Base-by-base conservation (phyloP, 1,140 invertebrate species). In the Wiebesia pumilae region DNA sequence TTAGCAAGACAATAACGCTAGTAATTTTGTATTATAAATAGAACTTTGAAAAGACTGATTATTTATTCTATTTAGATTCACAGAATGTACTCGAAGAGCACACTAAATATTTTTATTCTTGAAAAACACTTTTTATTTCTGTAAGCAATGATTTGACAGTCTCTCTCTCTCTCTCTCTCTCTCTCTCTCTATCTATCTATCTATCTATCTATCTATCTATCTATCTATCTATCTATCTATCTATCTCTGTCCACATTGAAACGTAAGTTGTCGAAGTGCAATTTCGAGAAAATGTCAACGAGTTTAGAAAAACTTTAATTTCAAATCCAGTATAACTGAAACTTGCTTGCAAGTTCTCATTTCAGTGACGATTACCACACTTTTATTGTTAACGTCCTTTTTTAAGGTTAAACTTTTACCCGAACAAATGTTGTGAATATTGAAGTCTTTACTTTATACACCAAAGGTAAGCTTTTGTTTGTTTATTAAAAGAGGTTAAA, bases 251-350 rank as follows among this genome's bases (percentile, higher is more conserved):
- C n/a, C n/a, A n/a, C n/a, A n/a, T n/a, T n/a, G n/a, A n/a, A n/a
- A n/a, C n/a, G n/a, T n/a, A n/a, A n/a, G n/a, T n/a, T n/a, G n/a
- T n/a, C n/a, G n/a, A n/a, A n/a, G n/a, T n/a, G n/a, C n/a, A n/a
- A n/a, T n/a, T n/a, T n/a, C n/a, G n/a, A n/a, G n/a, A n/a, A 47
- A 47, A 47, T 47, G 43, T 47, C 73, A n/a, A 78, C 47, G 77
- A 58, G 30, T n/a, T 54, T 30, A 43, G 0, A n/a, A 1, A 77
- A 24, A 24, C 73, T 10, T 3, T 40, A n/a, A 19, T 24, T 38
- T 40, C 21, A 38, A 62, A 79, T 35, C 33, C 51, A 4, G 30
- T 43, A 79, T 79, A 9, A 38, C 30, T 62, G 16, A 33, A n/a
- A 4, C 43, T 78, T 10, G 24, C 3, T 12, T 2, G 12, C 10